Evolutionary conservation across 2,888 invertebrate genomes (phyloP).

Genomic region (Lydus trimaculatus): DNA sequence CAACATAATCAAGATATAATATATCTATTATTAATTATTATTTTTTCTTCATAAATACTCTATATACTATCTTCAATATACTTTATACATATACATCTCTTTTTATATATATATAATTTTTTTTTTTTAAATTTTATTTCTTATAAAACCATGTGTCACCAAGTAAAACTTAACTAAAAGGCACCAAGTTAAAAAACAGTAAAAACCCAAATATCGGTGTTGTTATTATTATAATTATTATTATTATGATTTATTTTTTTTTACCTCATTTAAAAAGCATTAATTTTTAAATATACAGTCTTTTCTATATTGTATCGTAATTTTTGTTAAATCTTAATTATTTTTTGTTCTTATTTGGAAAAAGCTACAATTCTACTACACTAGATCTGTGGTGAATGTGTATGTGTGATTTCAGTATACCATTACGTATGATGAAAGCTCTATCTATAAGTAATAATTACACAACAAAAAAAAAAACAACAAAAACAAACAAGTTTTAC

Average conservation of each 20-base stretch:
- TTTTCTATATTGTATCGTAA: constrained; percentile 55
- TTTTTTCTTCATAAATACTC: constrained; percentile 54
- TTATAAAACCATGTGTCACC: constrained; percentile 62
- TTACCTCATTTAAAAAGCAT: constrained; percentile 2
- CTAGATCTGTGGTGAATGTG: not conserved
- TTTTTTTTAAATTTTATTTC: constrained; percentile 56
- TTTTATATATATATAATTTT: constrained; percentile 9
- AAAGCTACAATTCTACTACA: constrained; percentile 40
- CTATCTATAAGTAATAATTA: constrained; percentile 45
- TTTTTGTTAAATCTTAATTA: constrained; percentile 41
- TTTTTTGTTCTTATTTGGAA: constrained; percentile 16
- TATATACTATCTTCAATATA: constrained; percentile 59
- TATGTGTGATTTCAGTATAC: constrained; percentile 44
- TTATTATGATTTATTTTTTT: not conserved
- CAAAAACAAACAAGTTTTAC: constrained; percentile 44
- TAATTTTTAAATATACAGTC: constrained; percentile 55
- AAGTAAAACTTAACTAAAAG: constrained; percentile 58
- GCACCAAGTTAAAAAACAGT: constrained; percentile 53
- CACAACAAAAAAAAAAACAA: constrained; percentile 34
- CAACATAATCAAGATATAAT: constrained; percentile 48
- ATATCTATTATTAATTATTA: constrained; percentile 48
- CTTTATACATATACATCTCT: constrained; percentile 62
- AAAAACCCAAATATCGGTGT: constrained; percentile 39
- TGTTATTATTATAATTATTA: constrained; percentile 6
- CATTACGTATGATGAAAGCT: constrained; percentile 48